These are phyloP conservation scores for Prunella strophiata DNA, from an alignment of 2,797 vertebrate genomes.

Conservation along the genomic window DNA sequence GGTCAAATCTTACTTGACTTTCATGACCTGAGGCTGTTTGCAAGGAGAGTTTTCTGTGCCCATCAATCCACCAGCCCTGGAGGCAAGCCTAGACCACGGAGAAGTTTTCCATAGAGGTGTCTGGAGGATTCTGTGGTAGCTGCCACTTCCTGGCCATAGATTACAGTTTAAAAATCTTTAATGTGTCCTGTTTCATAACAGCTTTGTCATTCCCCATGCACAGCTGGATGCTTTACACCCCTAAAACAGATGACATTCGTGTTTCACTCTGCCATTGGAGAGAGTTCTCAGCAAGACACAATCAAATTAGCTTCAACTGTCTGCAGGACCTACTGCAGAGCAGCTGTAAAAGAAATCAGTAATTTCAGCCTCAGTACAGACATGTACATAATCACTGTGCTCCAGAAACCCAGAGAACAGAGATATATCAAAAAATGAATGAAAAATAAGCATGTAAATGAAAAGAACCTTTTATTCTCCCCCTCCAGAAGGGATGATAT, in stretches of 20 bases:
- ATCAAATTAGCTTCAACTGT: conserved; percentile 33
- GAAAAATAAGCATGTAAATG: background rate
- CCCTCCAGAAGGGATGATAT: background rate
- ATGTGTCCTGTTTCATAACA: background rate
- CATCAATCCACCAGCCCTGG: background rate
- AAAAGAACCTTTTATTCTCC: background rate
- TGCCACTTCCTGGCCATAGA: background rate
- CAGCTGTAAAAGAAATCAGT: background rate
- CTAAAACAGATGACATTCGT: background rate
- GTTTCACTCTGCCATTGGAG: background rate
- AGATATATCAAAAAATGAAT: background rate
- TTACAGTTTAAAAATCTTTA: background rate
- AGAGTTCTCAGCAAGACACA: conserved; percentile 26
- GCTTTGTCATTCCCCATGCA: background rate
- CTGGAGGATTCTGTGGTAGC: background rate
- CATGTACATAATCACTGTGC: background rate
- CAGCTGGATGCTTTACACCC: background rate
- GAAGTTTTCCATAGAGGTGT: background rate
- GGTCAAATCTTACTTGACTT: background rate
- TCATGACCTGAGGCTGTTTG: background rate
- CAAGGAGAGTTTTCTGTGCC: background rate
- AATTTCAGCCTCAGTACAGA: conserved; percentile 4
- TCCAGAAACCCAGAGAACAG: conserved; percentile 3
- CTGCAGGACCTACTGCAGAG: background rate
- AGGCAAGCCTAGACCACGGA: background rate